Percentiles rank a stretch among this genome's conserved stretches.
These are phyloP conservation scores for Rhizoglyphus robini DNA, from an alignment of 1,140 invertebrate genomes.

Conservation along the genomic window DNA sequence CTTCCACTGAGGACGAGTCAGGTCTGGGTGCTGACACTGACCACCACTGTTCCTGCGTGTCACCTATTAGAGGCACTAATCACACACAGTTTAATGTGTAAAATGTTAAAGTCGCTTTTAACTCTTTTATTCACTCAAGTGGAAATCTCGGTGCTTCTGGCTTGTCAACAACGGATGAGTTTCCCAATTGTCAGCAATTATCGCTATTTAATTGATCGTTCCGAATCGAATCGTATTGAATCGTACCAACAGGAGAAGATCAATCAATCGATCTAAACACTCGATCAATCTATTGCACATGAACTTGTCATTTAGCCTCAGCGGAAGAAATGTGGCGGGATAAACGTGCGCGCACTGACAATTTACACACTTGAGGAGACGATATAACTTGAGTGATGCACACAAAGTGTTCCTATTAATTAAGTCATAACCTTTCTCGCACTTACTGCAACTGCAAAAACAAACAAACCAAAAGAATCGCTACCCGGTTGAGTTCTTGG, in stretches of 20 bases:
- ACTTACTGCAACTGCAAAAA: not conserved
- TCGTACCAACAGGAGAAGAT: not conserved
- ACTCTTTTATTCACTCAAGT: conserved; percentile 2
- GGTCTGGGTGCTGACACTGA: not conserved
- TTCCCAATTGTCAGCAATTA: not conserved
- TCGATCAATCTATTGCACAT: not conserved
- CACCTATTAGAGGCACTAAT: not conserved
- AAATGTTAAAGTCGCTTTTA: conserved; percentile 2
- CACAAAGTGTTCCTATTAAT: not conserved
- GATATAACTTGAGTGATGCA: not conserved
- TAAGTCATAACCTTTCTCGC: not conserved
- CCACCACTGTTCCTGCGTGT: no score
- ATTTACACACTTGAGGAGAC: conserved; percentile 4
- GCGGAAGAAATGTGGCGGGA: not conserved
- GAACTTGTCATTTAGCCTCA: not conserved
- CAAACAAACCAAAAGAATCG: not conserved
- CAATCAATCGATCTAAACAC: not conserved
- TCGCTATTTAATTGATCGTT: no score
- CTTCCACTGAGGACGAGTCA: not conserved
- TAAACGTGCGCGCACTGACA: conserved; percentile 10
- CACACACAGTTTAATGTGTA: not conserved
- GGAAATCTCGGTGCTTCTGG: not conserved
- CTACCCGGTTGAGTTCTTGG: not conserved
- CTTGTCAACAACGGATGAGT: conserved; percentile 4
- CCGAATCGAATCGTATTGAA: no score